Base-by-base conservation (phyloP, 2,113 vertebrate genomes). In the Osmerus eperlanus region DNA sequence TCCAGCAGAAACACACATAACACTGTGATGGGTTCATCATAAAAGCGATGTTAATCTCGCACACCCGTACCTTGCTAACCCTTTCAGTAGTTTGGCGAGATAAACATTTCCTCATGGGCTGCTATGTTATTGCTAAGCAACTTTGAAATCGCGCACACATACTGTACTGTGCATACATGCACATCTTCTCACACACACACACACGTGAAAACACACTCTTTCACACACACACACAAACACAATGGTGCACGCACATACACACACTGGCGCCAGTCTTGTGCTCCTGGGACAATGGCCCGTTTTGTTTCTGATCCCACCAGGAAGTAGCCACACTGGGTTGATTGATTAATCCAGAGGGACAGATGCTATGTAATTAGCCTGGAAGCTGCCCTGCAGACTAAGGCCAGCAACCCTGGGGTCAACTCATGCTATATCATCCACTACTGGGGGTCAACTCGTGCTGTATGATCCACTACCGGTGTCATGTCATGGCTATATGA, bases 201-300 rank as follows among this genome's bases (percentile, higher is more conserved):
- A 36, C 32, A 4, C 41, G 11, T 47, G 41, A 47, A 47, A 47
- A 11, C 41, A 47, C 41, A 47, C 7, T 47, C 41, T 47, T 47
- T 12, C 32, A 32, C 41, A 12, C 41, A 47, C 9, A 2, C 41
- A 11, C 41, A 11, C 41, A 47, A 47, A 47, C 41, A 47, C 41
- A 47, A 47, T 68, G 1, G 80, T 77, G 71, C 68, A 74, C 82
- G 78, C 78, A 78, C 70, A 82, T 68, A 67, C 15, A 73, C 67
- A 70, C 61, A 59, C 71, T 41, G 73, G 70, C 21, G 71, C 64
- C 71, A 64, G 75, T 67, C 79, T 65, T 68, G 74, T 23, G 25
- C 70, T 72, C 29, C 55, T 41, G 6, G 62, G n/a, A 90, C 87
- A 89, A 91, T 81, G 81, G 58, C 13, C 23, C 32, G 21, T 71